phyloP scores from a whole-genome alignment of 2,797 vertebrate species.

The Acanthis flammea region DNA sequence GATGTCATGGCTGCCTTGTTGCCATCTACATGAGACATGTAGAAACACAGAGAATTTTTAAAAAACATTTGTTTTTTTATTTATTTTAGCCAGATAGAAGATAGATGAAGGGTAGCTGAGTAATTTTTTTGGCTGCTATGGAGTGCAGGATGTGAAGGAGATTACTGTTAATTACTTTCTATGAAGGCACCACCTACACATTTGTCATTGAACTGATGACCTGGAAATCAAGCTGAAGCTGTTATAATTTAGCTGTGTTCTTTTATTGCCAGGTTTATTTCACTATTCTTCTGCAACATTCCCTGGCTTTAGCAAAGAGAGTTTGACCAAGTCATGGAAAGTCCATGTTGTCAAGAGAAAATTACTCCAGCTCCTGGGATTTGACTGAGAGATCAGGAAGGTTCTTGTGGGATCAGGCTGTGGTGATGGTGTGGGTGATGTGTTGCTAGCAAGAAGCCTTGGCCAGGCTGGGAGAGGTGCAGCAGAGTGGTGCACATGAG shows the following conservation, averaged over 20 bases:
- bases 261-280: background rate
- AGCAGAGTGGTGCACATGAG: background rate
- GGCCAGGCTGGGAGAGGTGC: background rate
- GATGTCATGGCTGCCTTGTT: background rate
- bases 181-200: background rate
- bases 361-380: conserved; percentile 78
- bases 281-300: background rate
- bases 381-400: conserved; percentile 79
- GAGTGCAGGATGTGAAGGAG: background rate
- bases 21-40: background rate
- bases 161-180: background rate
- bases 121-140: background rate
- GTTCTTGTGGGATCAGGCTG: background rate
- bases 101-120: background rate
- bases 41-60: background rate
- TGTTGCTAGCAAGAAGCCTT: background rate
- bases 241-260: background rate
- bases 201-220: background rate
- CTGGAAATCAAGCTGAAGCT: background rate
- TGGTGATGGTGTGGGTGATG: background rate
- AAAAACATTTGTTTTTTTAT: background rate
- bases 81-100: background rate
- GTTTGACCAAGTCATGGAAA: conserved; percentile 82
- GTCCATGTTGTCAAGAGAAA: conserved; percentile 70
- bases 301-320: conserved; percentile 75